Evolutionary conservation across 2,888 invertebrate species (phyloP), one percentile per base, ranked within the genome.

Genomic region (Agriopis aurantiaria): DNA sequence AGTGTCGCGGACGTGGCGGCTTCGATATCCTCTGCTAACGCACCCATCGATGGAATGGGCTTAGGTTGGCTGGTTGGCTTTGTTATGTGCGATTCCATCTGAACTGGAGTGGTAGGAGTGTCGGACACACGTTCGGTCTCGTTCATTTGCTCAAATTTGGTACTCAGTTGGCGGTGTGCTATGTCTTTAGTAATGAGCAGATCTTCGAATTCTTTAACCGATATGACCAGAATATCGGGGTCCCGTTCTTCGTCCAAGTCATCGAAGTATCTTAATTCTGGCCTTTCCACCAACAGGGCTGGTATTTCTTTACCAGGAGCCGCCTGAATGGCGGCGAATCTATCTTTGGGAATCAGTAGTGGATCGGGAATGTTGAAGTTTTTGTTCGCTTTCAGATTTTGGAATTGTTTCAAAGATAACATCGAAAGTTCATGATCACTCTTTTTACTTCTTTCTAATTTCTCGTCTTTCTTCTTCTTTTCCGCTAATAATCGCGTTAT

Each of bases 291-390:
- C 48, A 97, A 86, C 56, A 98, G 90, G 62, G 96, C 95, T 0
- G 97, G 97, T 72, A 98, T 97, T 92, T 97, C 97, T 63, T 95
- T 95, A 1, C 95, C 97, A 0, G 98, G 98, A 6, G 96, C 95
- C 1, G 96, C 95, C 40, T 97, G 91, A 49, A 98, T 96, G 23
- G 95, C 95, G 63, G 96, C 96, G 59, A 98, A 89, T 80, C 96
- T 95, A 81, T 97, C 96, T 88, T 97, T 96, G 62, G 98, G 98
- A 73, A 98, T 96, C 71, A 98, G 88, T 80, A 98, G 94, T 10
- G 97, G 97, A 93, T 98, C 97, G 53, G 97, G 97, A 83, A 98
- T 96, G 85, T 96, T 95, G 82, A 96, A 95, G 75, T 96, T 96
- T 8, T 96, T 94, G 80, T 96, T 96, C 59, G 95, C 93, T 72